Conservation (phyloP, 1,140 invertebrate species). For the Drosophila fuyamai region DNA sequence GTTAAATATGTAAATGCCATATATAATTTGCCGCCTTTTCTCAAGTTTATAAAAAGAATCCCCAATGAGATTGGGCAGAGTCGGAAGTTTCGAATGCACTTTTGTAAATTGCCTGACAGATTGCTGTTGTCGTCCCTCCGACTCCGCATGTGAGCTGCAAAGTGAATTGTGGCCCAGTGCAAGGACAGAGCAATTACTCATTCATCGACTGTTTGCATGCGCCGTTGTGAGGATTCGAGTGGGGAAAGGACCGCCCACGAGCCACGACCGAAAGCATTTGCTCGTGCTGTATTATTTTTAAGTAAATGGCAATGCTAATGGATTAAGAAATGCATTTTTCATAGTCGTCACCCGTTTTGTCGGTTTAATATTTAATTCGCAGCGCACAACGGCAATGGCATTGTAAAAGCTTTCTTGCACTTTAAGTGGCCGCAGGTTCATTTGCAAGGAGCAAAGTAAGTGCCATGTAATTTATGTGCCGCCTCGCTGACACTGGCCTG, state of each 20-base stretch:
- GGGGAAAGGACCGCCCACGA: conserved; percentile 2
- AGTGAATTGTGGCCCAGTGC: conserved; percentile 27
- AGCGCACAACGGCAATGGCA: conserved; percentile 13
- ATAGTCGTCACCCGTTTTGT: conserved; percentile 34
- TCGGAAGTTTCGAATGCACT: conserved; percentile 53
- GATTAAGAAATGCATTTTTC: conserved; percentile 70
- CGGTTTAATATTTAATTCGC: conserved; percentile 66
- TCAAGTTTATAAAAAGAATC: not conserved
- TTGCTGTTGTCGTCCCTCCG: conserved; percentile 22
- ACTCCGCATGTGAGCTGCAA: not conserved
- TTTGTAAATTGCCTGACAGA: conserved; percentile 44
- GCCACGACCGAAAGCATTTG: conserved; percentile 6
- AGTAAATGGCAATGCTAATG: conserved; percentile 50
- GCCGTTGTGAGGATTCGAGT: conserved; percentile 5
- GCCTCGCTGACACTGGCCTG: conserved; percentile 39
- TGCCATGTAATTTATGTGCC: conserved; percentile 75
- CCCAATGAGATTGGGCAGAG: conserved; percentile 16
- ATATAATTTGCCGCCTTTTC: not conserved
- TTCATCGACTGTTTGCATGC: conserved; percentile 73
- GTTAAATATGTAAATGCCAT: not conserved
- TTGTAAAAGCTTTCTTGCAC: conserved; percentile 18
- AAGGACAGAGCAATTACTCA: conserved; percentile 73
- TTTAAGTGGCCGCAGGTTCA: conserved; percentile 63
- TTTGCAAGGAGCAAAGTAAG: conserved; percentile 61
- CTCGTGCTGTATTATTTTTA: conserved; percentile 22